Percentiles rank a stretch among this genome's conserved stretches.
phyloP scores from a whole-genome alignment of 2,797 vertebrate genomes.

The Peromyscus melanophrys region DNA sequence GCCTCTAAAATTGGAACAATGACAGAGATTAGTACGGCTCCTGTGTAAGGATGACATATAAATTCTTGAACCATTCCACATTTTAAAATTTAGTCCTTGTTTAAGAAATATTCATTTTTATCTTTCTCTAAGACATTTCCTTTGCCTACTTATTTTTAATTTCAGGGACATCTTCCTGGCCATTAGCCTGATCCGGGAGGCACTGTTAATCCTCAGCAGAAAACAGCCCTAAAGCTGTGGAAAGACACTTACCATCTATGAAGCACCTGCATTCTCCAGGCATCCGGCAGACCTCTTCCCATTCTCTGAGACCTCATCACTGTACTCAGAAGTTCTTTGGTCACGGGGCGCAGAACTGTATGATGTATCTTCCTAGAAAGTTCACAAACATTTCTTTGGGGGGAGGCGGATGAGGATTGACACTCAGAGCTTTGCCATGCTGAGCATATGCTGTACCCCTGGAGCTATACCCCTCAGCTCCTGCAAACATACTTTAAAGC shows the following conservation, averaged over 20 bases:
- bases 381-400: background rate
- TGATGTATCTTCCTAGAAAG: conserved; percentile 6
- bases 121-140: background rate
- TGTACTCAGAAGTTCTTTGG: background rate
- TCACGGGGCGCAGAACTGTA: background rate
- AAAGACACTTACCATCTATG: background rate
- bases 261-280: background rate
- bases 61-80: background rate
- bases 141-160: conserved; percentile 30
- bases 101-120: conserved; percentile 42
- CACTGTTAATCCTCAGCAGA: conserved; percentile 23
- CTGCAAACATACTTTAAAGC: background rate
- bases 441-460: background rate
- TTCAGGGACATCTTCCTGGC: conserved; percentile 31
- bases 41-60: background rate
- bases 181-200: conserved; percentile 5
- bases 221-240: background rate
- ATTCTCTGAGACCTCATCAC: background rate
- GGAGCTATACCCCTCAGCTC: background rate
- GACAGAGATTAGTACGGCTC: background rate
- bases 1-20: background rate
- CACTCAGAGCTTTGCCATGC: background rate
- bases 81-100: background rate
- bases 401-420: background rate
- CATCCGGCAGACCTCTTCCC: background rate